phyloP scores from a whole-genome alignment of 2,113 vertebrate species.

The Pollimyrus isidori region DNA sequence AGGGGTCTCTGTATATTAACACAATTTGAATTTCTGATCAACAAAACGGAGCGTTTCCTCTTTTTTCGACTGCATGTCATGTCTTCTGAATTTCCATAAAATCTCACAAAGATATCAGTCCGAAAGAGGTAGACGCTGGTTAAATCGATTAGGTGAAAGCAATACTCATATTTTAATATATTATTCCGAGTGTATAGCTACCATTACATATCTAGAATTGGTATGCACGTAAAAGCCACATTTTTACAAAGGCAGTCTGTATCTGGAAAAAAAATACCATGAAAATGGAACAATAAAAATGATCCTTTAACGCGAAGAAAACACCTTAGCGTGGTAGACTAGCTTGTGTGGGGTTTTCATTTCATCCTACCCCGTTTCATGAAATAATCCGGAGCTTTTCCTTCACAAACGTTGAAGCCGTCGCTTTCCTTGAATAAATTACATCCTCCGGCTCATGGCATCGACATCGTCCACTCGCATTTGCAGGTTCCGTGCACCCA shows the following conservation, averaged over 20 bases:
- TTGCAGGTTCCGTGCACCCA: slow-evolving; percentile 4
- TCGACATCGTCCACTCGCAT: background rate
- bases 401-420: background rate
- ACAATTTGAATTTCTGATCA: slow-evolving; percentile 1
- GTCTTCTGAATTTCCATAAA: slow-evolving; percentile 20
- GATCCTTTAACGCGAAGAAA: slow-evolving; percentile 1
- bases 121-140: slow-evolving; percentile 3
- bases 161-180: background rate
- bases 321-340: background rate
- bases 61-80: slow-evolving; percentile 27
- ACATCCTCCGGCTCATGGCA: background rate
- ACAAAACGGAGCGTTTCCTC: slow-evolving; percentile 22
- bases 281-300: background rate
- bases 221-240: background rate
- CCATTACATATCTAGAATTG: background rate
- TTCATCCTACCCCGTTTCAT: background rate
- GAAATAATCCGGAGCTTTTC: slow-evolving; percentile 4
- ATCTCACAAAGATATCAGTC: background rate
- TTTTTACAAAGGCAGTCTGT: background rate
- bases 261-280: slow-evolving; percentile 1
- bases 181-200: background rate
- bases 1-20: background rate
- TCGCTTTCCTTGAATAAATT: background rate
- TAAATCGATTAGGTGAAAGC: background rate
- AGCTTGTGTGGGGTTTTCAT: background rate